phyloP scores from a whole-genome alignment of 2,797 vertebrate genomes.

The Brotogeris chrysoptera region DNA sequence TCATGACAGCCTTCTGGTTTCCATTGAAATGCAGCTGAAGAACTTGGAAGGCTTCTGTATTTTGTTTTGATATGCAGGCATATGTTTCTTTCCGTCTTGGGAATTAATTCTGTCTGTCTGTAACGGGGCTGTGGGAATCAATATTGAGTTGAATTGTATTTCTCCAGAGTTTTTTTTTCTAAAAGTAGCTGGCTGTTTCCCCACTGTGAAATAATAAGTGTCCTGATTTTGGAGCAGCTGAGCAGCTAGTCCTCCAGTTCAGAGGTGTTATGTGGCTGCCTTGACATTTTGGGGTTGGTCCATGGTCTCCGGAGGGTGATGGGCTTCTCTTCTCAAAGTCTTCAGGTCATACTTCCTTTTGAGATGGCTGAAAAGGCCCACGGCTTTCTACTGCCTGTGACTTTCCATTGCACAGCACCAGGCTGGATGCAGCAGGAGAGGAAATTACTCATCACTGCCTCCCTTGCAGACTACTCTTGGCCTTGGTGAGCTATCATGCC shows the following conservation, averaged over 20 bases:
- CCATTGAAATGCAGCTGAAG: conserved; percentile 14
- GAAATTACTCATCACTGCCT: conserved; percentile 39
- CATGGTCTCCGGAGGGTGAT: not conserved
- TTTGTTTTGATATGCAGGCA: conserved; percentile 51
- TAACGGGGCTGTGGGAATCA: conserved; percentile 4
- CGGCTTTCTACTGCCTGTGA: not conserved
- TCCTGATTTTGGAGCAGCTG: conserved; percentile 10
- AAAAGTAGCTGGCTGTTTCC: not conserved
- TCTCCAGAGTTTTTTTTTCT: conserved; percentile 26
- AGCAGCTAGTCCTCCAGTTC: not conserved
- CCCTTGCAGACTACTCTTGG: not conserved
- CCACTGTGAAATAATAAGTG: conserved; percentile 4
- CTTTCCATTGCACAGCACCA: not conserved
- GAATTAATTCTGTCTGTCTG: conserved; percentile 52
- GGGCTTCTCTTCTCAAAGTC: not conserved
- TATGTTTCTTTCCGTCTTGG: conserved; percentile 51
- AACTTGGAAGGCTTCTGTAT: conserved; percentile 41
- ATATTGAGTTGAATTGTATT: conserved; percentile 12
- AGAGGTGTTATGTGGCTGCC: not conserved
- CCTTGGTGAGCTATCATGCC: not conserved
- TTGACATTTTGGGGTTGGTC: not conserved
- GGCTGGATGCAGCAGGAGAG: not conserved
- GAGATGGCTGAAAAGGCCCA: not conserved
- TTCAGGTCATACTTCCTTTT: not conserved
- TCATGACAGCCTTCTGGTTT: conserved; percentile 41